phyloP scores from a whole-genome alignment of 2,888 invertebrate genomes.

The Zygaena filipendulae region DNA sequence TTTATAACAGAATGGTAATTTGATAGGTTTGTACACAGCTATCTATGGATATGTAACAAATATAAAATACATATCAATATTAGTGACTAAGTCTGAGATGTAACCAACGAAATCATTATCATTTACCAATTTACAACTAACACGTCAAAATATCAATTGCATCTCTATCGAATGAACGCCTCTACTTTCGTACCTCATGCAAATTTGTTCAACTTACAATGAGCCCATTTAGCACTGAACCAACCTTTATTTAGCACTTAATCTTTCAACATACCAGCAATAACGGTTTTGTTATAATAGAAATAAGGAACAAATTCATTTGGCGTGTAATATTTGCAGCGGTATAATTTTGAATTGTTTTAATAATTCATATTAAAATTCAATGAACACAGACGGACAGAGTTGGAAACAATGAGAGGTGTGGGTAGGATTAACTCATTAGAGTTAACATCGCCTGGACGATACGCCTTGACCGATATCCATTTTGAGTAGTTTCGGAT shows the following conservation, averaged over 20 bases:
- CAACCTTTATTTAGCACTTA: too few relatives aligned
- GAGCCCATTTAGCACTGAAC: slow-evolving; percentile 57
- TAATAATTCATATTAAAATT: slow-evolving; percentile 50
- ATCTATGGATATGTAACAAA: too few relatives aligned
- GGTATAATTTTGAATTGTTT: slow-evolving; percentile 19
- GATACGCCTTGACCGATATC: slow-evolving; percentile 59
- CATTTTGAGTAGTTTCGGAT: slow-evolving; percentile 35
- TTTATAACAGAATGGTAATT: too few relatives aligned
- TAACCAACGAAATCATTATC: not conserved
- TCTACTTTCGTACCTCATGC: slow-evolving; percentile 60
- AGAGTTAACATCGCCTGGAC: slow-evolving; percentile 44
- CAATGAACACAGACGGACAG: slow-evolving; percentile 46
- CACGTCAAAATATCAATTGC: slow-evolving; percentile 39
- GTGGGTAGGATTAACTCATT: slow-evolving; percentile 61
- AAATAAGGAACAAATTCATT: slow-evolving; percentile 16
- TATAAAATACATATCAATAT: too few relatives aligned
- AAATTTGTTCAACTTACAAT: slow-evolving; percentile 59
- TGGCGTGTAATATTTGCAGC: slow-evolving; percentile 1
- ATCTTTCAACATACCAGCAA: too few relatives aligned
- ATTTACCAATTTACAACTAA: too few relatives aligned
- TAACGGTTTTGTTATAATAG: too few relatives aligned
- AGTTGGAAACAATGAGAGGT: slow-evolving; percentile 58
- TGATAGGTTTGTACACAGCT: too few relatives aligned
- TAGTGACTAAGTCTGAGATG: too few relatives aligned
- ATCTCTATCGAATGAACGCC: slow-evolving; percentile 37